These are phyloP conservation scores for Malthinus flaveolus DNA, from an alignment of 2,888 invertebrate species.

Conservation along the genomic window DNA sequence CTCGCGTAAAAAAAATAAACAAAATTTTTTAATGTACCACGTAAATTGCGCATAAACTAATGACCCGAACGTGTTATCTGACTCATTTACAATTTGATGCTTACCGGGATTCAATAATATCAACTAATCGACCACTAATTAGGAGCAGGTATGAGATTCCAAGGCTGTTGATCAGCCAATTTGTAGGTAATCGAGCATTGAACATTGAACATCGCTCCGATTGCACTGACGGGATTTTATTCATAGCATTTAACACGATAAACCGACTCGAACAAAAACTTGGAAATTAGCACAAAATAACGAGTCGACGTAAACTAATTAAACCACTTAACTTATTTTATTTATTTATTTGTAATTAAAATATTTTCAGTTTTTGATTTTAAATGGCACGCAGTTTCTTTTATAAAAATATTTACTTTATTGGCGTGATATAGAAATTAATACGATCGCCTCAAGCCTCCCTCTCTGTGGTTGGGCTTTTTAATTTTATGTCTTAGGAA, in stretches of 20 bases:
- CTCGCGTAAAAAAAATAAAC: constrained; percentile 17
- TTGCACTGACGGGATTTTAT: constrained; percentile 34
- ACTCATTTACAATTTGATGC: constrained; percentile 42
- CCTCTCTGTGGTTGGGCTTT: no score
- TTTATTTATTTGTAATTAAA: constrained; percentile 13
- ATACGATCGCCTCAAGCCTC: no score
- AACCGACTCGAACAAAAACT: constrained; percentile 19
- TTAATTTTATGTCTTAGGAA: no score
- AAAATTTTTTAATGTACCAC: constrained; percentile 16
- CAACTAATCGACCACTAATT: constrained; percentile 51
- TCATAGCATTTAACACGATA: constrained; percentile 27
- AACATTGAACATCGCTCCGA: constrained; percentile 31
- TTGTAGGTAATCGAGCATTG: constrained; percentile 44
- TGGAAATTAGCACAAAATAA: constrained; percentile 21
- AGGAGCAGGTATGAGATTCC: constrained; percentile 50
- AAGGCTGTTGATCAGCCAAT: constrained; percentile 49
- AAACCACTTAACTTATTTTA: constrained; percentile 17
- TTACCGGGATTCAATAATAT: constrained; percentile 47
- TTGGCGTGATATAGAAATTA: no score
- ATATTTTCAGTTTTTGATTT: no score
- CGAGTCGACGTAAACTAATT: constrained; percentile 19
- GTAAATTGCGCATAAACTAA: constrained; percentile 34
- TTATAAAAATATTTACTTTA: no score
- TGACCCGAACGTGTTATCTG: constrained; percentile 39
- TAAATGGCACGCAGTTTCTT: no score